Evolutionary conservation across 92 coral and sea anemone genomes (phyloP).

Genomic region (Parazoanthus atlanticus): DNA sequence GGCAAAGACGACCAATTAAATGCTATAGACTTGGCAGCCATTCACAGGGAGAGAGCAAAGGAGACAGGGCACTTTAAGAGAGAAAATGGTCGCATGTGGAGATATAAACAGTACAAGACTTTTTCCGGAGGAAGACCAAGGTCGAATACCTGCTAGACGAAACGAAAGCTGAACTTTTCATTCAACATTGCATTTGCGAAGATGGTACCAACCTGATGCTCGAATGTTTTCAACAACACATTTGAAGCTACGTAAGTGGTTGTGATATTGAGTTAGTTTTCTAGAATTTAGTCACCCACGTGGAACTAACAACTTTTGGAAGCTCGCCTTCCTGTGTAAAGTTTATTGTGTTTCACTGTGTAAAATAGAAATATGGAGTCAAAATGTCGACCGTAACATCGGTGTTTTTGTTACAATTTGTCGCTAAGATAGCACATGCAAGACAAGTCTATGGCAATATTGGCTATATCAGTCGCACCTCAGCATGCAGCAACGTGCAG

Average conservation of each 20-base stretch:
- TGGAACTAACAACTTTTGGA: not conserved
- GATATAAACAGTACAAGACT: slow-evolving; percentile 36
- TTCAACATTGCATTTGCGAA: not conserved
- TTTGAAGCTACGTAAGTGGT: not conserved
- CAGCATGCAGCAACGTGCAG: no score
- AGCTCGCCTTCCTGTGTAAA: not conserved
- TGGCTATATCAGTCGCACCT: not conserved
- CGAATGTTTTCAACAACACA: slow-evolving; percentile 3
- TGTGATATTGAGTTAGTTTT: not conserved
- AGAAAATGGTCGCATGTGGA: slow-evolving; percentile 39
- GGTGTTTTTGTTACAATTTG: not conserved
- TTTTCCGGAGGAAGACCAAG: slow-evolving; percentile 32
- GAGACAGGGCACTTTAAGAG: slow-evolving; percentile 24
- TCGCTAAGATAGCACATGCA: not conserved
- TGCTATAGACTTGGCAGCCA: slow-evolving; percentile 31
- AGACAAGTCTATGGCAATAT: not conserved
- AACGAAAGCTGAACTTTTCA: not conserved
- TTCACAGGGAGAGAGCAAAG: slow-evolving; percentile 41
- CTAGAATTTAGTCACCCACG: not conserved
- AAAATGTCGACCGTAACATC: not conserved
- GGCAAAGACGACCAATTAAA: not conserved
- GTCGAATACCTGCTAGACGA: slow-evolving; percentile 33
- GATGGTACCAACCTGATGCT: not conserved
- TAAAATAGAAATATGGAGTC: not conserved
- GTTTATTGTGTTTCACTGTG: not conserved